Percentiles rank a stretch among this genome's conserved stretches.
Evolutionary conservation across 2,797 vertebrate genomes (phyloP).

Genomic region (Margarornis squamiger): DNA sequence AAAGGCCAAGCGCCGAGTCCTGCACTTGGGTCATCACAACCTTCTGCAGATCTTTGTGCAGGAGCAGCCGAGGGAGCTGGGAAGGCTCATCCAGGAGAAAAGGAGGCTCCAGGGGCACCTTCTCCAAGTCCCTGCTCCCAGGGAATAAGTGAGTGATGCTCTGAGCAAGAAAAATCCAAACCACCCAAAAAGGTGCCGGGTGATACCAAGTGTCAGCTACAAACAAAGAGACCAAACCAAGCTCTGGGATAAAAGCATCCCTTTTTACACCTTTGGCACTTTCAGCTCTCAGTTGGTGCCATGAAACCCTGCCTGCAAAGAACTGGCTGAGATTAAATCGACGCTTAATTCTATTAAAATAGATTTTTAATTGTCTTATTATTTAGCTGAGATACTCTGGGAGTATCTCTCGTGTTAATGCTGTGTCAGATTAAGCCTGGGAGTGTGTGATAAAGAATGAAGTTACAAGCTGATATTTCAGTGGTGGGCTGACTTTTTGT

Average conservation of each 20-base stretch:
- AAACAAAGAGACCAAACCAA: neutral
- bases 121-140: no score
- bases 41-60: neutral
- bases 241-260: neutral
- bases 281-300: neutral
- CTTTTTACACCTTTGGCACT: neutral
- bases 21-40: neutral
- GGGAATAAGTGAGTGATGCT: no score
- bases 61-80: neutral
- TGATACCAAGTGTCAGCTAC: neutral
- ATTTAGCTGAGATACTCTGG: neutral
- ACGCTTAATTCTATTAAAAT: neutral
- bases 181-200: no score
- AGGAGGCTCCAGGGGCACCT: no score
- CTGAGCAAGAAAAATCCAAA: no score
- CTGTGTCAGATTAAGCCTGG: neutral
- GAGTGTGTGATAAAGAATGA: neutral
- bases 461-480: neutral
- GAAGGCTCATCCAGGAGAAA: no score
- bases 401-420: neutral
- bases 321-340: neutral
- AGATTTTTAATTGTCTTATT: neutral
- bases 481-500: neutral
- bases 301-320: fast-evolving
- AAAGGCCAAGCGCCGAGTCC: neutral